A percentile compares a stretch with the other conserved stretches of the same genome.
Evolutionary conservation across 2,888 invertebrate species (phyloP).

Genomic region (Serrognathus titanus): DNA sequence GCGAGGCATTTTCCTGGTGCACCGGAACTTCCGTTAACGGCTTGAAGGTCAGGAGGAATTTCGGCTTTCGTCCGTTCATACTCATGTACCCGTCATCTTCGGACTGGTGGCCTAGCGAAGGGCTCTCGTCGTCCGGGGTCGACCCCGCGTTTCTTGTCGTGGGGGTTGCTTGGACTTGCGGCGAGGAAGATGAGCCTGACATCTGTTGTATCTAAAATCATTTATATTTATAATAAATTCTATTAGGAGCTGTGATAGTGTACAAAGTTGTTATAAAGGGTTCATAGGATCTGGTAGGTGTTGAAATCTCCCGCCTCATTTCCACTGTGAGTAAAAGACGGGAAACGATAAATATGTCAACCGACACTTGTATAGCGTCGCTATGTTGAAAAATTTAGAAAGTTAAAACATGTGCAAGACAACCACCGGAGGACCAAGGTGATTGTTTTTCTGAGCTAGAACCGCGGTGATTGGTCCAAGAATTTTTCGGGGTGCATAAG

Average conservation of each 20-base stretch:
- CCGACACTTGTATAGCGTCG: too few species aligned
- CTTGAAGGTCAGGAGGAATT: conserved; percentile 69
- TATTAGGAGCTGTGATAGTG: background rate
- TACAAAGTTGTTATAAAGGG: too few species aligned
- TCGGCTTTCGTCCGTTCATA: conserved; percentile 81
- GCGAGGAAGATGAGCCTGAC: conserved; percentile 40
- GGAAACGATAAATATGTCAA: too few species aligned
- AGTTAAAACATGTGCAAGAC: too few species aligned
- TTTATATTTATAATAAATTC: background rate
- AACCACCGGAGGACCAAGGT: too few species aligned
- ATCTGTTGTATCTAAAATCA: conserved; percentile 50
- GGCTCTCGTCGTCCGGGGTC: conserved; percentile 66
- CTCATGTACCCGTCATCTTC: conserved; percentile 93
- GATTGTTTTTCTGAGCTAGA: too few species aligned
- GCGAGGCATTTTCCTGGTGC: conserved; percentile 49
- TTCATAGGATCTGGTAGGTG: too few species aligned
- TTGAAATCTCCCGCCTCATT: too few species aligned
- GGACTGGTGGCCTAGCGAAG: conserved; percentile 77
- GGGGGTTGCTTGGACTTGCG: conserved; percentile 48
- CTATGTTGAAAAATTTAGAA: too few species aligned
- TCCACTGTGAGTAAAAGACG: too few species aligned
- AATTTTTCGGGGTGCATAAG: too few species aligned
- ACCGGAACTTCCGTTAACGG: conserved; percentile 56
- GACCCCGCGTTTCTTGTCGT: conserved; percentile 50
- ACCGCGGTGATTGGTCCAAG: too few species aligned